Base-by-base conservation (phyloP, 2,113 vertebrate species). In the Taurulus bubalis region DNA sequence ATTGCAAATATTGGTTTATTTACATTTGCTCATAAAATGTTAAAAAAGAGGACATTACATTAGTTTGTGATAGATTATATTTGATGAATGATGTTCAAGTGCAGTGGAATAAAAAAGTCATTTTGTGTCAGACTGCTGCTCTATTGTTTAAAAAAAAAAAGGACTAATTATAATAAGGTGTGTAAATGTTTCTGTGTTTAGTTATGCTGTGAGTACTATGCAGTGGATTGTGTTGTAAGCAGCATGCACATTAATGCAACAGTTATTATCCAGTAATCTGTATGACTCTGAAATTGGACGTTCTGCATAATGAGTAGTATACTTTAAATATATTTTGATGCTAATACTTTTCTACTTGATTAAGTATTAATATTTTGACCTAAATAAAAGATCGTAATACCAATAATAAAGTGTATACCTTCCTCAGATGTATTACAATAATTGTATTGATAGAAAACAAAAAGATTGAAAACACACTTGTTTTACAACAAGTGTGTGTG, bases 1-100 rank as follows among this genome's bases (percentile, higher is more conserved):
- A 16, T n/a, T 20, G n/a, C 8, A 62, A 6, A 36, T 53, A 10
- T 24, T 15, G 0, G 5, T 70, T 76, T 1, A 75, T 77, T 72
- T 34, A 11, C 26, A 67, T 76, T 63, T 69, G 24, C 24, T 6
- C 40, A 3, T 34, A 6, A 34, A 34, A 34, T 34, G 34, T 34
- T 34, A 60, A 51, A 6, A 55, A 26, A 73, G 11, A 71, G 20
- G 22, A 67, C 42, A 47, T 15, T 30, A 38, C 26, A 69, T 79
- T 68, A 59, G 62, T 75, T 80, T 87, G 55, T 80, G 66, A 55
- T 15, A 14, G 51, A 77, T 64, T 79, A 42, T 75, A 70, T 82
- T 71, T 72, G 60, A 85, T 45, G 28, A 85, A 59, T 45, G 65
- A 34, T 26, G 60, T 18, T 69, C 6, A 74, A 42, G n/a, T 77